Percentiles rank a stretch among this genome's conserved stretches.
Conservation (phyloP, 2,888 invertebrate genomes). For the Phrixothrix hirtus region DNA sequence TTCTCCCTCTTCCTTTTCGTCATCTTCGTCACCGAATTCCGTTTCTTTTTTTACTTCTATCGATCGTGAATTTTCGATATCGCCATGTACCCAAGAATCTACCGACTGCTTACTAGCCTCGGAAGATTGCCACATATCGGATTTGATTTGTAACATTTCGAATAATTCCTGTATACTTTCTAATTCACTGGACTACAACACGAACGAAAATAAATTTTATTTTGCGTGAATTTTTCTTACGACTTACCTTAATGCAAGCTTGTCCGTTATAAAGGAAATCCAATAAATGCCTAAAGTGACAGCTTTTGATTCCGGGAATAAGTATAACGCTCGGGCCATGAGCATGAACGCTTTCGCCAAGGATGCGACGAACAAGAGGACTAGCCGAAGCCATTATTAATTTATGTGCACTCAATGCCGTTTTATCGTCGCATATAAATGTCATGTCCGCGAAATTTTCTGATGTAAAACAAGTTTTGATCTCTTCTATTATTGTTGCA, state of each 20-base stretch:
- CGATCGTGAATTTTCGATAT: conserved; percentile 39
- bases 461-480: conserved; percentile 84
- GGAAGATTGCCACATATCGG: conserved; percentile 71
- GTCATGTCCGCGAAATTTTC: conserved; percentile 86
- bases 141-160: conserved; percentile 82
- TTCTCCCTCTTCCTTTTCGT: conserved; percentile 60
- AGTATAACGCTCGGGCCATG: conserved; percentile 79
- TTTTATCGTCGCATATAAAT: conserved; percentile 83
- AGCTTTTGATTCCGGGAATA: conserved; percentile 80
- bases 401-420: conserved; percentile 79
- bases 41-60: conserved; percentile 47
- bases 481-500: conserved; percentile 89
- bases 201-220: conserved; percentile 9
- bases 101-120: conserved; percentile 51
- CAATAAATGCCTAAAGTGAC: conserved; percentile 78
- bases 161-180: conserved; percentile 82
- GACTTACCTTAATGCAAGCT: conserved; percentile 72
- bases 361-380: conserved; percentile 78
- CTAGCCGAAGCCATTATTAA: conserved; percentile 86
- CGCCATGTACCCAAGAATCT: conserved; percentile 49
- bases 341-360: conserved; percentile 71
- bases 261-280: conserved; percentile 87
- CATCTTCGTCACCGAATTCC: conserved; percentile 50
- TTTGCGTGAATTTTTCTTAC: not conserved
- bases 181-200: conserved; percentile 75